phyloP scores from a whole-genome alignment of 2,113 vertebrate genomes.

The Sylvicapra grimmia region DNA sequence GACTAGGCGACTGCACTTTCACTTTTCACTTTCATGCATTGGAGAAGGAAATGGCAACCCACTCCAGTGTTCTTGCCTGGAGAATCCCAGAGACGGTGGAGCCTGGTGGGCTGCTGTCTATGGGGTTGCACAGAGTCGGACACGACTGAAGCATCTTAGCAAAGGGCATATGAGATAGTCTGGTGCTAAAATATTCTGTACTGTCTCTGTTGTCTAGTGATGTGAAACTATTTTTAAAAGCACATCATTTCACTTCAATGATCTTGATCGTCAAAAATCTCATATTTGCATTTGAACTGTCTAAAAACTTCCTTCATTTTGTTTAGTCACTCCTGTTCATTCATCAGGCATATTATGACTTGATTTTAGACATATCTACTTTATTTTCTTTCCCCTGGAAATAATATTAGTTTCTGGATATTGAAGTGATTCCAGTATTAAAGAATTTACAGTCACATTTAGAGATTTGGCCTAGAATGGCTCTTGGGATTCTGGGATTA shows the following conservation, averaged over 20 bases:
- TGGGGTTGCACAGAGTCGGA: too few relatives aligned
- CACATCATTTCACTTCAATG: not conserved
- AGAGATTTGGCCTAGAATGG: not conserved
- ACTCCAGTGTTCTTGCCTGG: too few relatives aligned
- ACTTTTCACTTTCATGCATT: too few relatives aligned
- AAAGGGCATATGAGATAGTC: not conserved
- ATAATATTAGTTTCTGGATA: not conserved
- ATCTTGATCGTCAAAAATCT: not conserved
- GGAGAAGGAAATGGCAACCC: too few relatives aligned
- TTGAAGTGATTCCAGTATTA: not conserved
- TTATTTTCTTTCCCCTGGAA: not conserved
- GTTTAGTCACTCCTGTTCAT: not conserved
- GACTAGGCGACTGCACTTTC: too few relatives aligned
- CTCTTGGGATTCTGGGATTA: not conserved
- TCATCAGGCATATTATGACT: not conserved
- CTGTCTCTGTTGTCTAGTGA: not conserved
- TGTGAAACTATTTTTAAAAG: not conserved
- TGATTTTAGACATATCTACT: not conserved
- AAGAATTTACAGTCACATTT: not conserved
- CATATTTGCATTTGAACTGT: not conserved
- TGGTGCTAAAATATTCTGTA: not conserved
- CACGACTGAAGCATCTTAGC: too few relatives aligned
- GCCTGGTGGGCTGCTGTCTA: too few relatives aligned
- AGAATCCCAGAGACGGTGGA: too few relatives aligned
- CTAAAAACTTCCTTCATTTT: not conserved